Evolutionary conservation across 2,888 invertebrate genomes (phyloP).

Genomic region (Gonocerus acuteangulatus): DNA sequence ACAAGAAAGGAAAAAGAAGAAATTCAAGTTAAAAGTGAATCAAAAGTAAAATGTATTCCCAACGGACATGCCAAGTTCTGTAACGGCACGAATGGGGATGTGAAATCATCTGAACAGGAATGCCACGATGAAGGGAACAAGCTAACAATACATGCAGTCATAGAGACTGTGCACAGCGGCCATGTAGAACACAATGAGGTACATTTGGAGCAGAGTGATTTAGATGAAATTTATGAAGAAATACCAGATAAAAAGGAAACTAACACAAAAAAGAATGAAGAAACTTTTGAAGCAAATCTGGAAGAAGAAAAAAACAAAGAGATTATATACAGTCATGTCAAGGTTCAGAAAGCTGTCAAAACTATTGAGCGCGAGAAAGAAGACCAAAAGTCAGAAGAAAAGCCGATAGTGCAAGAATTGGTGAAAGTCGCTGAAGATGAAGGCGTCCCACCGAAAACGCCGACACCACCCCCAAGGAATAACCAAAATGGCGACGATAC

Average conservation of each 20-base stretch:
- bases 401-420: conserved; percentile 3
- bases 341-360: background rate
- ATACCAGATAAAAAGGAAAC: background rate
- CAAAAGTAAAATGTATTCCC: background rate
- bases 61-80: background rate
- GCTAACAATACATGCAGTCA: conserved; percentile 10
- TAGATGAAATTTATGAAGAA: conserved; percentile 1
- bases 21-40: background rate
- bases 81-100: background rate
- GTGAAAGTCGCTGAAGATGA: conserved; percentile 19
- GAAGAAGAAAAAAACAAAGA: background rate
- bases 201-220: conserved; percentile 22
- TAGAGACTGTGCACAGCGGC: conserved; percentile 18
- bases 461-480: conserved; percentile 10
- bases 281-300: background rate
- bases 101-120: conserved; percentile 26
- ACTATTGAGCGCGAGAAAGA: background rate
- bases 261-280: background rate
- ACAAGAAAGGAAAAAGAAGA: background rate
- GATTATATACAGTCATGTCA: background rate
- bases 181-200: conserved; percentile 21
- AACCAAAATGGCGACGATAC: conserved; percentile 6
- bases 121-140: conserved; percentile 15
- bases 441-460: conserved; percentile 1
- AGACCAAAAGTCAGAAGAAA: background rate